phyloP scores from a whole-genome alignment of 2,113 vertebrate genomes.

The Otus sunia region DNA sequence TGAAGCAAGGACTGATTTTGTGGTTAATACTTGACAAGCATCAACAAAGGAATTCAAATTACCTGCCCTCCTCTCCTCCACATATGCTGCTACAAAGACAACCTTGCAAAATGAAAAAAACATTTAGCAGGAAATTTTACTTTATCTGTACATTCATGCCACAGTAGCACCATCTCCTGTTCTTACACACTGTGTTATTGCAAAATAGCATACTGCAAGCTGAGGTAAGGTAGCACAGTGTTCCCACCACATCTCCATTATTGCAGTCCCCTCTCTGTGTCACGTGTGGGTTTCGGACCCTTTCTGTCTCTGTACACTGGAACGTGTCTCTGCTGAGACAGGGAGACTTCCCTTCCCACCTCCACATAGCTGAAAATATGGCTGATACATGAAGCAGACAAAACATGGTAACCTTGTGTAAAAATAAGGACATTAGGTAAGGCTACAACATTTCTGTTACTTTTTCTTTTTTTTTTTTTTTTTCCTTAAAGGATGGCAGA shows the following conservation, averaged over 20 bases:
- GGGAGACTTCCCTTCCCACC: neutral
- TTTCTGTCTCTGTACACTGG: neutral
- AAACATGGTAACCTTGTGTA: fast-evolving
- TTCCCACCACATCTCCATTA: neutral
- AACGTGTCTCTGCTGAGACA: neutral
- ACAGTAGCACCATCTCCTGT: neutral
- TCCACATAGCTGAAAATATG: neutral
- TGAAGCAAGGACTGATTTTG: neutral
- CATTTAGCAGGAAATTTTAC: neutral
- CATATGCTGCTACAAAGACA: neutral
- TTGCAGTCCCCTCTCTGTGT: too few species aligned
- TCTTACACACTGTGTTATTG: neutral
- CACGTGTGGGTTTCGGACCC: fast-evolving
- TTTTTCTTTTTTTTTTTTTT: fast-evolving
- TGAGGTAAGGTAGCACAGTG: neutral
- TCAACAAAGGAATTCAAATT: neutral
- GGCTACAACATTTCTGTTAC: fast-evolving
- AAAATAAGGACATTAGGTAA: neutral
- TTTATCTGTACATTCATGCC: neutral
- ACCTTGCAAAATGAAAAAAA: neutral
- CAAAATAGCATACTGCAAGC: neutral
- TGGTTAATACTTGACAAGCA: neutral
- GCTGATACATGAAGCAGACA: neutral
- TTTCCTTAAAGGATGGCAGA: neutral
- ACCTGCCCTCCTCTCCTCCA: neutral